These are phyloP conservation scores for Ophion ellenae DNA, from an alignment of 2,888 invertebrate species.

Conservation along the genomic window DNA sequence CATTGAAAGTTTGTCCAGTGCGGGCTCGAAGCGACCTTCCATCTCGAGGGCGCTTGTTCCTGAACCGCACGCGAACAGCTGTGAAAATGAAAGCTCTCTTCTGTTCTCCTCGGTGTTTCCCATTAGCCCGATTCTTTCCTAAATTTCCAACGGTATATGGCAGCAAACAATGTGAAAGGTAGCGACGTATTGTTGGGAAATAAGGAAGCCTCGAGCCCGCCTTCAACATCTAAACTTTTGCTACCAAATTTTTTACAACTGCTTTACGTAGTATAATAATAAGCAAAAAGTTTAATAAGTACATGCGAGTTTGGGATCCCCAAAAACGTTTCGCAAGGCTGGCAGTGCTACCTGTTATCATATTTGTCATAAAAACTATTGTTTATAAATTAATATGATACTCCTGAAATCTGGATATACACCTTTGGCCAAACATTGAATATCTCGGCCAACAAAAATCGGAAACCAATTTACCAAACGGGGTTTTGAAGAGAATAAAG, in stretches of 20 bases:
- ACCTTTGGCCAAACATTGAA: no score
- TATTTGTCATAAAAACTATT: no score
- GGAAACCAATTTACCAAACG: no score
- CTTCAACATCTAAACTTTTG: background rate
- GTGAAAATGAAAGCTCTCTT: slow-evolving; percentile 69
- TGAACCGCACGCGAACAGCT: slow-evolving; percentile 64
- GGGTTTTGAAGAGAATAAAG: no score
- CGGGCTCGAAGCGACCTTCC: background rate
- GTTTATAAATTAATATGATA: no score
- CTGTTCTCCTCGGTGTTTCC: background rate
- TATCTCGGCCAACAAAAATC: no score
- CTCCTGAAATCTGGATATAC: no score
- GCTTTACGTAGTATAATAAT: background rate
- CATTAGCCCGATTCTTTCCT: background rate
- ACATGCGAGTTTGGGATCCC: background rate
- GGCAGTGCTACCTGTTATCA: no score
- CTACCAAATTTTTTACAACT: background rate
- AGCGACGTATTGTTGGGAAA: background rate
- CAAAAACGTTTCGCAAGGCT: no score
- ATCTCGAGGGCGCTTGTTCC: background rate
- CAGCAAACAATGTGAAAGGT: background rate
- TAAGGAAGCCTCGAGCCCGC: background rate
- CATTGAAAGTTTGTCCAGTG: slow-evolving; percentile 51
- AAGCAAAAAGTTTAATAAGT: background rate
- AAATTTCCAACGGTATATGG: background rate